phyloP scores from a whole-genome alignment of 2,113 vertebrate genomes.

The Etia nguti region DNA sequence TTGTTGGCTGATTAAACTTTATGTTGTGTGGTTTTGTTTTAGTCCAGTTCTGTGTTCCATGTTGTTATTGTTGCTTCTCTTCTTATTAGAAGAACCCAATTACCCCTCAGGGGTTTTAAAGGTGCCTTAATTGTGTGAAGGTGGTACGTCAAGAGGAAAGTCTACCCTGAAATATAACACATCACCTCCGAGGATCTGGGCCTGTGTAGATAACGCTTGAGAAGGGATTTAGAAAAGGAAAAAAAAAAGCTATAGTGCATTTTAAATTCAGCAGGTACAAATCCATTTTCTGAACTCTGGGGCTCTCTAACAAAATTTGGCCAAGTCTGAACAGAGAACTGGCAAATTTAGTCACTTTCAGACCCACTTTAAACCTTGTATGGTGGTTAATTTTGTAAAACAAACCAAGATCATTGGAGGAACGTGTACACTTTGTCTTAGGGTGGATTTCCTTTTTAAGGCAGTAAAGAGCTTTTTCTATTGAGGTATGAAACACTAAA shows the following conservation, averaged over 20 bases:
- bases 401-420: background rate
- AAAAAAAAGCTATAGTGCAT: background rate
- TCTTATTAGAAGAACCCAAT: constrained; percentile 80
- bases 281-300: background rate
- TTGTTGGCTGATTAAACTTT: constrained; percentile 19
- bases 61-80: constrained; percentile 67
- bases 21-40: constrained; percentile 21
- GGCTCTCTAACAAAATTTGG: background rate
- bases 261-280: background rate
- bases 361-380: background rate
- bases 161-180: constrained; percentile 39
- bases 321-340: background rate
- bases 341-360: background rate
- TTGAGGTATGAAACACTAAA: constrained; percentile 62
- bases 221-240: background rate
- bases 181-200: background rate
- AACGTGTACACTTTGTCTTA: constrained; percentile 7
- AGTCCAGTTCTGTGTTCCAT: constrained; percentile 45
- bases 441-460: constrained; percentile 39
- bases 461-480: constrained; percentile 57
- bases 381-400: background rate
- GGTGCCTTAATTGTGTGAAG: constrained; percentile 76
- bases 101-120: constrained; percentile 71
- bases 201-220: background rate
- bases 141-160: constrained; percentile 52